phyloP scores from a whole-genome alignment of 2,113 vertebrate species.

The human region GRCh38 chr14:26087001-26087500 shows the following conservation, averaged over 20 bases:
- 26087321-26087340: rapidly evolving
- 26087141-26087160: not conserved
- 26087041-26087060: not conserved
- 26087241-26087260: not conserved
- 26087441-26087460: not conserved
- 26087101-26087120: not conserved
- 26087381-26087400: not conserved
- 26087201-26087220: not conserved
- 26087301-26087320: not conserved
- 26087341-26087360: not conserved
- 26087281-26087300: not conserved
- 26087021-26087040: not conserved
- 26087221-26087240: not conserved
- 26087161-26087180: not conserved
- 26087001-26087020: not conserved
- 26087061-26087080: not conserved
- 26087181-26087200: not conserved
- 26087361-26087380: not conserved
- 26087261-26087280: not conserved
- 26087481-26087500: not conserved
- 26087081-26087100: not conserved
- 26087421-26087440: not conserved
- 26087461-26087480: not conserved
- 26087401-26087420: not conserved
- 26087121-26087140: slow-evolving; percentile 7